Percentiles rank a stretch among this genome's conserved stretches.
These are phyloP conservation scores for Geothlypis trichas DNA, from an alignment of 2,113 vertebrate genomes.

Conservation along the genomic window DNA sequence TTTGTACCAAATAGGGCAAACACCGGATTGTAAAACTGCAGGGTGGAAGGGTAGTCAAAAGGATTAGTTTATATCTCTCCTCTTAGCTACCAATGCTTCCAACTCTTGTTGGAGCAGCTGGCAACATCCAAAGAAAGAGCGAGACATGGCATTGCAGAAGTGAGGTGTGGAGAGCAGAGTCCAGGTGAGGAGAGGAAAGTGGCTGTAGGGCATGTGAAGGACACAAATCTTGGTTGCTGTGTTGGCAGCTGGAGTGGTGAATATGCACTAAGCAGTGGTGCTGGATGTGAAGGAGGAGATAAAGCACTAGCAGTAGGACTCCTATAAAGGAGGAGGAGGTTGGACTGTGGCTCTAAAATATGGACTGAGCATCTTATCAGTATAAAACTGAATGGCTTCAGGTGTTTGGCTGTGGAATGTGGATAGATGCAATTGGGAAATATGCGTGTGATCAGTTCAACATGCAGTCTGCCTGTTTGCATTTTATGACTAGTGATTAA, in stretches of 20 bases:
- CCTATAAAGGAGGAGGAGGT: background rate
- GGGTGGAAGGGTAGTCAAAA: background rate
- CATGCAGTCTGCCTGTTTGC: background rate
- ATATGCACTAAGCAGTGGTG: background rate
- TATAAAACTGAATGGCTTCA: background rate
- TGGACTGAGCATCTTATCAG: background rate
- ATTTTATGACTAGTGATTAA: background rate
- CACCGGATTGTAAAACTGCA: background rate
- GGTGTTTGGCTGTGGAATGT: background rate
- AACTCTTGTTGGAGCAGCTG: background rate
- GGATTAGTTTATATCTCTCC: background rate
- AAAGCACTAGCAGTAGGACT: background rate
- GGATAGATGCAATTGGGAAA: background rate
- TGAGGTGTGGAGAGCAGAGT: background rate
- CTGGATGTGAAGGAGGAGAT: background rate
- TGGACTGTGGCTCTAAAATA: background rate
- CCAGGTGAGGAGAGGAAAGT: background rate
- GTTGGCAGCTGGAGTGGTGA: fast-evolving
- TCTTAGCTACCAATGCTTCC: background rate
- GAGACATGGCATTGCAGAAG: background rate
- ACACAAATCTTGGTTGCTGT: background rate
- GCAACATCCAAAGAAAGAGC: background rate
- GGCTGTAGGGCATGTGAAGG: background rate
- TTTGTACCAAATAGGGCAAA: background rate
- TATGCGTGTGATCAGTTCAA: background rate